phyloP scores from a whole-genome alignment of 2,797 vertebrate species.

The Siniperca scherzeri region DNA sequence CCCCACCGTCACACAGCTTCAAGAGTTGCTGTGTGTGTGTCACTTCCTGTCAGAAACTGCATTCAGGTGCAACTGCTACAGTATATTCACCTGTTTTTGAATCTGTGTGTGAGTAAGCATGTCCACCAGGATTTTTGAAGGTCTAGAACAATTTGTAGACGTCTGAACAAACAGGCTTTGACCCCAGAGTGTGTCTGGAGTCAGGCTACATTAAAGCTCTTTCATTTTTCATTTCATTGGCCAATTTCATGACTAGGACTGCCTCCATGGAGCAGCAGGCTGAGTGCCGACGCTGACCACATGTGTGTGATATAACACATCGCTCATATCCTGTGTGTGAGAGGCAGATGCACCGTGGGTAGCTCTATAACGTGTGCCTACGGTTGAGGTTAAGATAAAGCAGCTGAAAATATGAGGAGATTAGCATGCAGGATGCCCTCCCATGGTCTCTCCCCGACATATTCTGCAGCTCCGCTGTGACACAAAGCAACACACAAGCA shows the following conservation, averaged over 20 bases:
- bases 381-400: slow-evolving; percentile 46
- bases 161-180: slow-evolving; percentile 35
- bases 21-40: slow-evolving; percentile 27
- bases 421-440: slow-evolving; percentile 75
- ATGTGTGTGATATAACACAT: slow-evolving; percentile 68
- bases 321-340: slow-evolving; percentile 37
- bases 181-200: slow-evolving; percentile 41
- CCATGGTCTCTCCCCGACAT: slow-evolving; percentile 67
- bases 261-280: slow-evolving; percentile 32
- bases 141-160: slow-evolving; percentile 11
- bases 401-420: slow-evolving; percentile 43
- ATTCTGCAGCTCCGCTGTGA: slow-evolving; percentile 72
- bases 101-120: slow-evolving; percentile 12
- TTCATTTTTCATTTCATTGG: slow-evolving; percentile 46
- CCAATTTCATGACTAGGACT: slow-evolving; percentile 31
- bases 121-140: slow-evolving; percentile 33
- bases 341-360: slow-evolving; percentile 43
- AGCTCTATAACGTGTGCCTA: slow-evolving; percentile 25
- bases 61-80: slow-evolving; percentile 61
- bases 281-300: slow-evolving; percentile 50
- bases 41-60: slow-evolving; percentile 72
- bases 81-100: slow-evolving; percentile 44
- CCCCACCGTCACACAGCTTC: slow-evolving; percentile 44
- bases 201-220: slow-evolving; percentile 23
- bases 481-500: slow-evolving; percentile 69